Percentiles rank a stretch among this genome's conserved stretches.
Evolutionary conservation across 2,113 vertebrate genomes (phyloP).

Genomic region (Tyto alba): DNA sequence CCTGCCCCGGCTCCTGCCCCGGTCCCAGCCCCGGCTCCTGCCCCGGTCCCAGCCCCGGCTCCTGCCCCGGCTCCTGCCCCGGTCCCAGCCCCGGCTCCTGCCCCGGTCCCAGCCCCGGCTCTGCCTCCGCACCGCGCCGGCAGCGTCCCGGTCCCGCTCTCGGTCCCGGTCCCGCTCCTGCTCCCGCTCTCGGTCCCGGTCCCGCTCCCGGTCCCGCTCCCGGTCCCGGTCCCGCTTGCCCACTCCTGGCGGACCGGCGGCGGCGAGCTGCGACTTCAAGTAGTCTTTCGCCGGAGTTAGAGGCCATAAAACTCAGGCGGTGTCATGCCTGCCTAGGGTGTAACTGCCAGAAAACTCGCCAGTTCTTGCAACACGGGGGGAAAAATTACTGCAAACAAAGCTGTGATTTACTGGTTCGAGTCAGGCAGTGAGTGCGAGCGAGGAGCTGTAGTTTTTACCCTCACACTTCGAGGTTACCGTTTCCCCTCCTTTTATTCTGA

Average conservation of each 20-base stretch:
- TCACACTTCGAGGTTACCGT: slow-evolving; percentile 73
- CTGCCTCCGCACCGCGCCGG: not conserved
- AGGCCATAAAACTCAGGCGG: slow-evolving; percentile 81
- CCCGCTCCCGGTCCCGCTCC: not conserved
- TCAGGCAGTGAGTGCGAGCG: slow-evolving; percentile 64
- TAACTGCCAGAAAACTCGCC: slow-evolving; percentile 75
- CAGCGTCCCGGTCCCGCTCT: not conserved
- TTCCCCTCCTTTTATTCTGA: slow-evolving; percentile 78
- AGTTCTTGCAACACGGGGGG: slow-evolving; percentile 65
- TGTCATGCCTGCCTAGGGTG: slow-evolving; percentile 75
- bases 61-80: not conserved
- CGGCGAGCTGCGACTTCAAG: slow-evolving; percentile 77
- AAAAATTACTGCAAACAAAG: slow-evolving; percentile 70
- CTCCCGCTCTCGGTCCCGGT: not conserved
- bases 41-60: not conserved
- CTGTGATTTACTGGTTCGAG: slow-evolving; percentile 68
- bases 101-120: too few species aligned
- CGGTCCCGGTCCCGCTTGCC: slow-evolving; percentile 33
- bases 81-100: too few species aligned
- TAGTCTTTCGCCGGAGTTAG: slow-evolving; percentile 77
- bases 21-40: not conserved
- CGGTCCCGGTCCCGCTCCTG: not conserved
- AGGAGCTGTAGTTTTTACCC: slow-evolving; percentile 71
- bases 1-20: not conserved
- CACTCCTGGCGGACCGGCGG: slow-evolving; percentile 62